Conservation (phyloP, 92 coral and sea anemone genomes). For the Desmophyllum pertusum region DNA sequence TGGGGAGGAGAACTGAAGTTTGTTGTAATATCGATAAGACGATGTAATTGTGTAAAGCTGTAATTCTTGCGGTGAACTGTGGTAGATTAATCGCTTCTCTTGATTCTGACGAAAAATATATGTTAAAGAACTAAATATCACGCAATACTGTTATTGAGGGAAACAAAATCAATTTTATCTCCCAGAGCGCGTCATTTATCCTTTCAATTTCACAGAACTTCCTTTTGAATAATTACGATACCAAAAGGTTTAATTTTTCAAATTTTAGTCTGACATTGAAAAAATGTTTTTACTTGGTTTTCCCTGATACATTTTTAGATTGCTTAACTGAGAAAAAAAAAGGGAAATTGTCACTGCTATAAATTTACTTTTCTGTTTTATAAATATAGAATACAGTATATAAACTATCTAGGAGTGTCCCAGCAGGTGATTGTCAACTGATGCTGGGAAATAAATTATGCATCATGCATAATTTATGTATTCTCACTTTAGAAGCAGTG, state of each 20-base stretch:
- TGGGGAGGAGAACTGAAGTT: not conserved
- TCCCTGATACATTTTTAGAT: not conserved
- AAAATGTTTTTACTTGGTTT: not conserved
- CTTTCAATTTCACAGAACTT: not conserved
- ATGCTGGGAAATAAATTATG: not conserved
- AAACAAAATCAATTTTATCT: not conserved
- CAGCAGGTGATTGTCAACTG: conserved; percentile 6
- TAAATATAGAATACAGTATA: too few species aligned
- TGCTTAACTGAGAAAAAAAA: not conserved
- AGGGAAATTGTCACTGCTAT: not conserved
- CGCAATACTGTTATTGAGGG: not conserved
- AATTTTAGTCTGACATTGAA: not conserved
- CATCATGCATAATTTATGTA: not conserved
- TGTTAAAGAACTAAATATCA: not conserved
- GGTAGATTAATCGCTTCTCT: not conserved
- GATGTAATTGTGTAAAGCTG: not conserved
- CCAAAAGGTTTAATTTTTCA: not conserved
- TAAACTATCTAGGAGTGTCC: not conserved
- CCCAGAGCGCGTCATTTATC: not conserved
- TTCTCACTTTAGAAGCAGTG: not conserved
- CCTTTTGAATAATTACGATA: not conserved
- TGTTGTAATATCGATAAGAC: not conserved
- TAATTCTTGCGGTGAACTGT: conserved; percentile 2
- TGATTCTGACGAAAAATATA: not conserved
- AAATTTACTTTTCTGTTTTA: not conserved